A percentile compares a stretch with the other conserved stretches of the same genome.
Conservation (phyloP, 23 tunicate species). For the Trididemnum miniatum region DNA sequence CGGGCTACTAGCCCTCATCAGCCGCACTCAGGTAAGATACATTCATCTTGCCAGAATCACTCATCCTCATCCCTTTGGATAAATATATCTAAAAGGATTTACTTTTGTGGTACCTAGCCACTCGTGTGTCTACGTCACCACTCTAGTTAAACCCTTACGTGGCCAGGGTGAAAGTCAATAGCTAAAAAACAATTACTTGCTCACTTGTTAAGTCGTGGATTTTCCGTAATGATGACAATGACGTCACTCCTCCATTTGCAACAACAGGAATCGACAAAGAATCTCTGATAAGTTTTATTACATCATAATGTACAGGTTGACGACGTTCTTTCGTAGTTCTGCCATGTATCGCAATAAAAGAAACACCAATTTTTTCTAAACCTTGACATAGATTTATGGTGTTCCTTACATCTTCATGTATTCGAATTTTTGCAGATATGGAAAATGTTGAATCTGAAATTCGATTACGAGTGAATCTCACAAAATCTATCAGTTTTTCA, state of each 20-base stretch:
- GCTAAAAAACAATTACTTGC: background rate
- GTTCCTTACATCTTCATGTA: constrained; percentile 41
- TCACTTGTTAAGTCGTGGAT: constrained; percentile 59
- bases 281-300: constrained; percentile 69
- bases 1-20: no score
- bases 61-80: no score
- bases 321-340: constrained; percentile 78
- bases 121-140: no score
- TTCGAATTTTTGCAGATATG: constrained; percentile 84
- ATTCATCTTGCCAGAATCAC: no score
- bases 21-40: no score
- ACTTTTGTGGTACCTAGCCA: no score
- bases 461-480: constrained; percentile 45
- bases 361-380: constrained; percentile 71
- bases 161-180: no score
- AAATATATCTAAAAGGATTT: no score
- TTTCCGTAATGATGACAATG: constrained; percentile 40
- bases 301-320: constrained; percentile 93
- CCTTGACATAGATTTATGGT: constrained; percentile 78
- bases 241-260: constrained; percentile 78
- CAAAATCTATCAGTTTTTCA: constrained; percentile 47
- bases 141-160: no score
- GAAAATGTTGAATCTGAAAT: constrained; percentile 67
- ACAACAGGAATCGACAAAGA: constrained; percentile 63
- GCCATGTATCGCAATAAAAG: constrained; percentile 85